Conservation (phyloP, 2,797 vertebrate genomes). For the Takifugu ocellatus region DNA sequence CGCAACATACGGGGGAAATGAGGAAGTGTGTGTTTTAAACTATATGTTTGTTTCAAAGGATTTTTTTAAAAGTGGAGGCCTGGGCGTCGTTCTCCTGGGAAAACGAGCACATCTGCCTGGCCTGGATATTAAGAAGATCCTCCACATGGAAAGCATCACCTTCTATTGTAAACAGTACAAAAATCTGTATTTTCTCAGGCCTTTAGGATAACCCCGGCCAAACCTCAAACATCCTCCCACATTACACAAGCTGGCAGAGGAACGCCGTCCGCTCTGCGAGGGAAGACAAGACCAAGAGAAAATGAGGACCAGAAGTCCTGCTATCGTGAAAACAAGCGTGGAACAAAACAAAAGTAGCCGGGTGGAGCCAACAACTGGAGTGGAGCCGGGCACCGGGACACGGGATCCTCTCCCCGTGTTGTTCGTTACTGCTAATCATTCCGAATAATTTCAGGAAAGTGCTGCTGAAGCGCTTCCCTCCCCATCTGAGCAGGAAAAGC, state of each 20-base stretch:
- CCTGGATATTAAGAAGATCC: constrained; percentile 35
- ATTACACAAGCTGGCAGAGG: constrained; percentile 23
- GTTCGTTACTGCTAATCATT: no score
- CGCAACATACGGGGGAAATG: no score
- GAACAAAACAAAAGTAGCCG: no score
- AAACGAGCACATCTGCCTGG: constrained; percentile 21
- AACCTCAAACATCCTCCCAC: constrained; percentile 48
- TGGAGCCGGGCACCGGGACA: no score
- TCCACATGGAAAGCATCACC: constrained; percentile 45
- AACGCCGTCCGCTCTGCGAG: constrained; percentile 1
- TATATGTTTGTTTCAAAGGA: constrained; percentile 23
- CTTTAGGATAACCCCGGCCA: constrained; percentile 36
- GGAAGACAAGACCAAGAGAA: constrained; percentile 4
- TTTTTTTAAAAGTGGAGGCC: constrained; percentile 9
- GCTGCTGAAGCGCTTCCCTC: no score
- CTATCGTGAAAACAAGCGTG: neutral
- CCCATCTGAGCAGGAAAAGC: constrained; percentile 2
- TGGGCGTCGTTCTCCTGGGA: constrained; percentile 20
- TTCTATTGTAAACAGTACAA: constrained; percentile 28
- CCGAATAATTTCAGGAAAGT: no score
- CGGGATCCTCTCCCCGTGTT: no score
- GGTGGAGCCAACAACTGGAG: no score
- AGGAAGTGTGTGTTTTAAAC: neutral
- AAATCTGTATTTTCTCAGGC: constrained; percentile 35
- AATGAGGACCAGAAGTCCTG: neutral